A percentile compares a stretch with the other conserved stretches of the same genome.
These are phyloP conservation scores for Gerris lacustris DNA, from an alignment of 2,888 invertebrate genomes.

Conservation along the genomic window DNA sequence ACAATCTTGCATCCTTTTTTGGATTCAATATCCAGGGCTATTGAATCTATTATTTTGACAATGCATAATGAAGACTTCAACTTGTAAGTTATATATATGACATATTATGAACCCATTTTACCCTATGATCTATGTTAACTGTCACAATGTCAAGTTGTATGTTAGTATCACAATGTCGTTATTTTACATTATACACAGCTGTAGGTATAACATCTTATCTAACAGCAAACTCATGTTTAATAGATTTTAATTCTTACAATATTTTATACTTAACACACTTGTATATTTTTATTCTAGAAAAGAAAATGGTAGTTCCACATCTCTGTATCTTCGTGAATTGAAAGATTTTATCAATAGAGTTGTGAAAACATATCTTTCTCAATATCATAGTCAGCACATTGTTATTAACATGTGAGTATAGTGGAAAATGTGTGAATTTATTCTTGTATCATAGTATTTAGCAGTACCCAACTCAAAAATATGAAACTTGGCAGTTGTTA, in stretches of 20 bases:
- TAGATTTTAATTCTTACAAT: too few species aligned
- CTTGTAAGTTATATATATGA: slow-evolving; percentile 36
- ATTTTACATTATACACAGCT: too few species aligned
- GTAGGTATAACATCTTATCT: too few species aligned
- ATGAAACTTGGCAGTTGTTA: too few species aligned
- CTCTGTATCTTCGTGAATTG: slow-evolving; percentile 85
- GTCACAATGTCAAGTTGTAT: too few species aligned
- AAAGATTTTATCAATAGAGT: slow-evolving; percentile 67
- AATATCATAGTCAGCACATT: slow-evolving; percentile 53
- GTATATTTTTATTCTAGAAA: slow-evolving; percentile 36
- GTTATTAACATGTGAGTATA: slow-evolving; percentile 46
- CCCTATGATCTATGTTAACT: too few species aligned
- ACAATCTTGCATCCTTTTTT: slow-evolving; percentile 42
- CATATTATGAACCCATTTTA: too few species aligned
- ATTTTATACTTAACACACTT: too few species aligned
- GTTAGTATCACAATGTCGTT: too few species aligned
- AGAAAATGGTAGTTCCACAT: slow-evolving; percentile 43
- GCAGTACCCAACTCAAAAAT: slow-evolving; percentile 21
- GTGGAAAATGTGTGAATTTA: not conserved
- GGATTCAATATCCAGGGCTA: slow-evolving; percentile 68
- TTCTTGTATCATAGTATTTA: too few species aligned
- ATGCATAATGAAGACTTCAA: slow-evolving; percentile 70
- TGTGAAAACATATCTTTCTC: slow-evolving; percentile 53
- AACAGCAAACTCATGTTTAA: too few species aligned
- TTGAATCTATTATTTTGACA: slow-evolving; percentile 81